These are phyloP conservation scores for Dasypus novemcinctus DNA, from an alignment of 2,113 vertebrate species.

Conservation along the genomic window DNA sequence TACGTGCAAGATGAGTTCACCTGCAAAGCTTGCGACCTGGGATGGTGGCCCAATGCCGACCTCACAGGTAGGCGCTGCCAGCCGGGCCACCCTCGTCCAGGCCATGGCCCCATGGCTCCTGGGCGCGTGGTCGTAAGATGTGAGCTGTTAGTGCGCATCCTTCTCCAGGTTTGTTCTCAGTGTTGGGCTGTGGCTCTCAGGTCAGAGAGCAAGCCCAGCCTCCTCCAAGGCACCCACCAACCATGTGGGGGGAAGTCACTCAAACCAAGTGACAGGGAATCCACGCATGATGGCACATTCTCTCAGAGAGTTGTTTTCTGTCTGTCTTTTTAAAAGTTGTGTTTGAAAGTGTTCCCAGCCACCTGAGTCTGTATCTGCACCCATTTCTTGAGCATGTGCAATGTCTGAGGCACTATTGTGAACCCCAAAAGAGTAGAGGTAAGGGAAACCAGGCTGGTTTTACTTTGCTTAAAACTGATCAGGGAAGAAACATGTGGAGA, in stretches of 20 bases:
- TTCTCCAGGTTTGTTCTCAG: neutral
- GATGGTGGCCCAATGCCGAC: constrained; percentile 95
- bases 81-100: neutral
- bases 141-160: neutral
- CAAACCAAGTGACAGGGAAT: neutral
- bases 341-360: neutral
- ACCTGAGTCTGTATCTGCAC: neutral
- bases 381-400: neutral
- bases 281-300: neutral
- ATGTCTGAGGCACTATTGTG: neutral
- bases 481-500: neutral
- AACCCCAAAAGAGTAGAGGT: neutral
- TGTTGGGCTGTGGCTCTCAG: neutral
- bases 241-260: neutral
- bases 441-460: neutral
- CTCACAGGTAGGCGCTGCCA: constrained; percentile 88
- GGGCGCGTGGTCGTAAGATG: neutral
- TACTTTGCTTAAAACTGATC: constrained; percentile 24
- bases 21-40: constrained; percentile 96
- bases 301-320: neutral
- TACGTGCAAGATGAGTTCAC: constrained; percentile 98
- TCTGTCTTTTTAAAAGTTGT: neutral
- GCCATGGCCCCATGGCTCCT: too few relatives aligned
- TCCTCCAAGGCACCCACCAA: neutral
- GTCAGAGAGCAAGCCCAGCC: neutral